These are phyloP conservation scores for Myodes glareolus DNA, from an alignment of 2,113 vertebrate genomes.

Conservation along the genomic window DNA sequence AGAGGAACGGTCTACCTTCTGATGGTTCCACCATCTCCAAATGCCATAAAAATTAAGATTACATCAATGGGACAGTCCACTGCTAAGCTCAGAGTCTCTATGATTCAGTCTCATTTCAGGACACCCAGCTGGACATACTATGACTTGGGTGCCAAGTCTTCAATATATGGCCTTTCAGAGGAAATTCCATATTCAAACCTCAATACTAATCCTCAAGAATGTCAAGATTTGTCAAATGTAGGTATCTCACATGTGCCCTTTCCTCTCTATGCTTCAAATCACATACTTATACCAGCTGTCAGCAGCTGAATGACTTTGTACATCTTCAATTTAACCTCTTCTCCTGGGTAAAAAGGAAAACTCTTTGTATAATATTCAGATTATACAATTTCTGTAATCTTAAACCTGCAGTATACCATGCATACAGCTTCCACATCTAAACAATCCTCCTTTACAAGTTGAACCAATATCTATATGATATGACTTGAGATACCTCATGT, in stretches of 20 bases:
- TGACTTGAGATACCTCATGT: neutral
- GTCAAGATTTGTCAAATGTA: slow-evolving; percentile 23
- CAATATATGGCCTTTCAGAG: too few relatives aligned
- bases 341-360: neutral
- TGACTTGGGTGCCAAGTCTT: neutral
- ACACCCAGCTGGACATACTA: neutral
- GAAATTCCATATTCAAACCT: neutral
- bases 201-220: neutral
- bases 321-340: neutral
- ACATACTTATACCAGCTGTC: neutral
- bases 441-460: neutral
- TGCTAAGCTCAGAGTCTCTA: neutral
- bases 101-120: neutral
- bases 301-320: neutral
- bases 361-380: neutral
- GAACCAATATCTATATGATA: neutral
- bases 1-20: too few relatives aligned
- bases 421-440: neutral
- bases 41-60: neutral
- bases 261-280: neutral
- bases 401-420: neutral
- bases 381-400: neutral
- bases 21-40: neutral
- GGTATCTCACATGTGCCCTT: neutral
- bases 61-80: neutral